Evolutionary conservation across 2,888 invertebrate genomes (phyloP).

Genomic region (Carterocephalus palaemon): DNA sequence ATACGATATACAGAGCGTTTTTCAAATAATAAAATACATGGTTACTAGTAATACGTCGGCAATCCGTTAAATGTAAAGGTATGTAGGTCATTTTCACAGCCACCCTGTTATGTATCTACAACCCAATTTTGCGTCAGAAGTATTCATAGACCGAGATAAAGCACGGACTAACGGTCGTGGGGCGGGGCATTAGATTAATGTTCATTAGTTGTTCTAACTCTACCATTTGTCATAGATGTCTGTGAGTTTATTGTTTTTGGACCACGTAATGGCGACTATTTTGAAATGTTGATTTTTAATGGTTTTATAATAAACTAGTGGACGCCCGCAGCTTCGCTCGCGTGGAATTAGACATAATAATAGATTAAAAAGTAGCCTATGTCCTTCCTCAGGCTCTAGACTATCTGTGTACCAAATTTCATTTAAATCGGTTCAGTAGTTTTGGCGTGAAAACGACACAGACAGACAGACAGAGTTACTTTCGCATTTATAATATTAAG

Average conservation of each 20-base stretch:
- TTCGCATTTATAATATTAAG: too few relatives aligned
- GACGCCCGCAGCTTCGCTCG: too few relatives aligned
- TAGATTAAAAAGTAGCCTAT: too few relatives aligned
- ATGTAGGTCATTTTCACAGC: neutral
- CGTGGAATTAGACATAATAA: too few relatives aligned
- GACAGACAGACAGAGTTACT: too few relatives aligned
- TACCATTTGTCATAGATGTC: constrained; percentile 24
- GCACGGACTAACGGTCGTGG: constrained; percentile 8
- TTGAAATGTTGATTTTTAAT: constrained; percentile 8
- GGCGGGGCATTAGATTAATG: constrained; percentile 23
- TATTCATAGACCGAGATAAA: constrained; percentile 20
- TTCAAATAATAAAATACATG: too few relatives aligned
- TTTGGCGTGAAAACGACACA: too few relatives aligned
- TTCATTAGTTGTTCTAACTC: constrained; percentile 23
- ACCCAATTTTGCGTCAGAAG: constrained; percentile 10
- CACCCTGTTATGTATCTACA: neutral
- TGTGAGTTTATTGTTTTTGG: constrained; percentile 17
- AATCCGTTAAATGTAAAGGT: neutral
- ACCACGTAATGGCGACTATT: constrained; percentile 17
- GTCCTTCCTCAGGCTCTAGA: too few relatives aligned
- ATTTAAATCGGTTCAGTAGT: too few relatives aligned
- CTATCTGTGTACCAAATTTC: too few relatives aligned
- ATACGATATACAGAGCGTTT: too few relatives aligned
- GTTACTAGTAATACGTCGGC: too few relatives aligned
- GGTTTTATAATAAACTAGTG: neutral